A percentile compares a stretch with the other conserved stretches of the same genome.
These are phyloP conservation scores for Selene dorsalis DNA, from an alignment of 2,797 vertebrate species.

Conservation along the genomic window DNA sequence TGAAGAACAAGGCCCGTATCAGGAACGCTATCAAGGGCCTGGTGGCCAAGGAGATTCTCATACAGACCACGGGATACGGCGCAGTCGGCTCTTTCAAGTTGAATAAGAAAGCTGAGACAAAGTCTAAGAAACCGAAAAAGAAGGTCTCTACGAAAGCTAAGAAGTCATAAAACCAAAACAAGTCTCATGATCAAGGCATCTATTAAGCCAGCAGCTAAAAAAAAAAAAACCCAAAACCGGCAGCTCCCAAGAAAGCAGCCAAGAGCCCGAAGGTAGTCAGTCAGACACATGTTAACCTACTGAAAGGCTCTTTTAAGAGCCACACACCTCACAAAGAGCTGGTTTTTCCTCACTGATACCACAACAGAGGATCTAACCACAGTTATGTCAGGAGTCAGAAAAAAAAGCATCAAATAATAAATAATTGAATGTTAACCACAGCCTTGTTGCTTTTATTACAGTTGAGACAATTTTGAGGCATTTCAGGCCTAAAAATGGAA, in stretches of 20 bases:
- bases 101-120: neutral
- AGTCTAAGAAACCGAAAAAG: neutral
- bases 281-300: neutral
- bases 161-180: conserved; percentile 49
- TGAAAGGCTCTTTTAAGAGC: conserved; percentile 29
- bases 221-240: neutral
- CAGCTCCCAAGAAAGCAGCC: neutral
- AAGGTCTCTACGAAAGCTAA: conserved; percentile 18
- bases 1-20: conserved; percentile 41
- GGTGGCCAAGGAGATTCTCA: neutral
- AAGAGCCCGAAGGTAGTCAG: conserved; percentile 23
- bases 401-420: too few relatives aligned
- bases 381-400: too few relatives aligned
- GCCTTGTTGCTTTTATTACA: too few relatives aligned
- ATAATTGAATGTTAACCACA: too few relatives aligned
- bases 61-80: conserved; percentile 35
- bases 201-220: conserved; percentile 32
- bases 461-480: too few relatives aligned
- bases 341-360: too few relatives aligned
- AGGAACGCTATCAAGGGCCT: conserved; percentile 29
- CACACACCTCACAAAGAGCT: neutral
- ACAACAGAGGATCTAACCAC: too few relatives aligned
- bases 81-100: conserved; percentile 47
- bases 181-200: conserved; percentile 32
- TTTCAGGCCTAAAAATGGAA: too few relatives aligned